phyloP scores from a whole-genome alignment of 2,113 vertebrate genomes.

The Ciconia boyciana region DNA sequence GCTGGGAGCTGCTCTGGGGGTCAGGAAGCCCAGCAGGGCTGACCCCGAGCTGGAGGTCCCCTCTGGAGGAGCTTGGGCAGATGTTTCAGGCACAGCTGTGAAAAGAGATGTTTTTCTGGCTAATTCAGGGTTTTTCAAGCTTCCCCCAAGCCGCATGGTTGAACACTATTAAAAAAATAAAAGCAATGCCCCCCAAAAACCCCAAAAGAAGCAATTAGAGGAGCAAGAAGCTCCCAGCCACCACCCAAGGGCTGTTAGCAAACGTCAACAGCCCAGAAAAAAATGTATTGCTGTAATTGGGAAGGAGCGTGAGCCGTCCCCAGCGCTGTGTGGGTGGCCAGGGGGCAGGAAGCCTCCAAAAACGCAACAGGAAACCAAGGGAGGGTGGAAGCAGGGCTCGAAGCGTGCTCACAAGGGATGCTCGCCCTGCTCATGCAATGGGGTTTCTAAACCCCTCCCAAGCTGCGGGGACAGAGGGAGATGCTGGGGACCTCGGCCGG shows the following conservation, averaged over 20 bases:
- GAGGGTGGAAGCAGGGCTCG: background rate
- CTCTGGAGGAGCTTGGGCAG: background rate
- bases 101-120: background rate
- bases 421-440: no score
- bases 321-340: background rate
- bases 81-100: fast-evolving
- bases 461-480: fast-evolving
- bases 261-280: background rate
- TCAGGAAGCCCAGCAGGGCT: fast-evolving
- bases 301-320: background rate
- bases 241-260: background rate
- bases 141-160: background rate
- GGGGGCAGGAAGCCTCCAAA: background rate
- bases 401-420: fast-evolving
- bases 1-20: background rate
- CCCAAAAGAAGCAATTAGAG: background rate
- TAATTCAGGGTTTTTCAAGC: background rate
- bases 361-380: background rate
- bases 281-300: no score
- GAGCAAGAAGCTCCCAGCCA: background rate
- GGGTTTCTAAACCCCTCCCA: background rate
- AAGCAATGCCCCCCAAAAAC: fast-evolving
- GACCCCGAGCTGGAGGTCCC: fast-evolving
- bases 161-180: background rate
- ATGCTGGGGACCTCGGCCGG: fast-evolving